Evolutionary conservation across 2,797 vertebrate genomes (phyloP).

Genomic region (Mus spretus): DNA sequence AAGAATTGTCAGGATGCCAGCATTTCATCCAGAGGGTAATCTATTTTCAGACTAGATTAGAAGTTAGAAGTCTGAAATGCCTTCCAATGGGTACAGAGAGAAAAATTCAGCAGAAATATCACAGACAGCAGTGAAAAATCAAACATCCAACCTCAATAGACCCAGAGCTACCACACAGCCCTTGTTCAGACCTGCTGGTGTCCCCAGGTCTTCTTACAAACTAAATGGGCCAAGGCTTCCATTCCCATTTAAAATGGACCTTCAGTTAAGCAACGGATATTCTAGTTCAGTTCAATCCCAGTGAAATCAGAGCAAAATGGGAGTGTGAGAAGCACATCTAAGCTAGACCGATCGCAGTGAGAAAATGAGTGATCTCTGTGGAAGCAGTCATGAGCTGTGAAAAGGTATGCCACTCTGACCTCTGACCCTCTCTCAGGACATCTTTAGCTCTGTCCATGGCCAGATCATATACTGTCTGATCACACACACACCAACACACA

Average conservation of each 20-base stretch:
- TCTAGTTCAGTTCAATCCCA: neutral
- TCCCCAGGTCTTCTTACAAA: neutral
- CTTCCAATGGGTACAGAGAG: neutral
- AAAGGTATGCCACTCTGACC: neutral
- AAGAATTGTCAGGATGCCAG: neutral
- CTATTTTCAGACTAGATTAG: neutral
- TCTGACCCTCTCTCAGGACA: neutral
- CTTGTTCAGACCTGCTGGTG: neutral
- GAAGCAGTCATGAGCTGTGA: neutral
- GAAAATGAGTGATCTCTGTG: constrained; percentile 6
- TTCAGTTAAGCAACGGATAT: constrained; percentile 26
- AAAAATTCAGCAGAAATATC: neutral
- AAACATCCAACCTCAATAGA: neutral
- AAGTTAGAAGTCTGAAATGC: constrained; percentile 37
- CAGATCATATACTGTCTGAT: neutral
- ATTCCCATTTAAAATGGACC: neutral
- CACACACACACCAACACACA: too few relatives aligned
- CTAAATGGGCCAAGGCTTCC: neutral
- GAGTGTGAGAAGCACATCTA: neutral
- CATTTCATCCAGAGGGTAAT: neutral
- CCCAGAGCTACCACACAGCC: neutral
- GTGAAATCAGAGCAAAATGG: constrained; percentile 6
- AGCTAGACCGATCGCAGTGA: constrained; percentile 8
- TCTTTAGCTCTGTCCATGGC: neutral
- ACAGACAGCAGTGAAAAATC: constrained; percentile 1